Base-by-base conservation (phyloP, 1,140 invertebrate species). In the Dendrolimus punctatus region DNA sequence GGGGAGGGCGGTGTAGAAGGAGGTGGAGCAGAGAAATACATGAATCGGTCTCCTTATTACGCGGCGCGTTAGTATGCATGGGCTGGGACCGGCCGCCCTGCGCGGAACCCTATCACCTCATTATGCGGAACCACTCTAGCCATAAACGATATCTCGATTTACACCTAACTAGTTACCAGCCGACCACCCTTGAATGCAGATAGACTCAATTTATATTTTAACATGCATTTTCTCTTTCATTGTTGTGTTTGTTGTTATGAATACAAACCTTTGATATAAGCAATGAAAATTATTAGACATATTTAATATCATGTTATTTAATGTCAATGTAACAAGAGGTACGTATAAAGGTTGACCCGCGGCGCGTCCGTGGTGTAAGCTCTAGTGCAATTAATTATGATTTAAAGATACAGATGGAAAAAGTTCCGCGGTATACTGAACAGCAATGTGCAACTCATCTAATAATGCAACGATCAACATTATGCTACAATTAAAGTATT, bases 1-100 rank as follows among this genome's bases (percentile, higher is more conserved):
- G 23, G 23, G 23, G 23, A 23, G 23, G 23, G 23, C 23, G 23
- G 23, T 23, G 39, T 38, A 23, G 39, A 40, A 63, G 58, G 58
- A 57, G 57, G 58, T 38, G 49, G 62, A 53, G 44, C 43, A 65
- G 52, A 57, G 57, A 52, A 70, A 78, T 74, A 77, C 73, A 76
- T 70, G 69, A 71, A 81, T 80, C 70, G 71, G 67, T 63, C 66
- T 79, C 64, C 76, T 81, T 80, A 82, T 85, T 81, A 83, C 73
- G 61, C 43, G 40, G 38, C 69, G 76, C 65, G 75, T 85, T 83
- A 85, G 82, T 85, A 85, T 85, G 82, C 82, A 85, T 85, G 76
- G 80, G 70, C 68, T 83, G 82, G 80, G 81, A 79, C 63, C 60
- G 36, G 61, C 54, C 55, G 66, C 62, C 61, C 76, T 69, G 46